These are phyloP conservation scores for Loriculus beryllinus DNA, from an alignment of 2,797 vertebrate genomes.

Conservation along the genomic window DNA sequence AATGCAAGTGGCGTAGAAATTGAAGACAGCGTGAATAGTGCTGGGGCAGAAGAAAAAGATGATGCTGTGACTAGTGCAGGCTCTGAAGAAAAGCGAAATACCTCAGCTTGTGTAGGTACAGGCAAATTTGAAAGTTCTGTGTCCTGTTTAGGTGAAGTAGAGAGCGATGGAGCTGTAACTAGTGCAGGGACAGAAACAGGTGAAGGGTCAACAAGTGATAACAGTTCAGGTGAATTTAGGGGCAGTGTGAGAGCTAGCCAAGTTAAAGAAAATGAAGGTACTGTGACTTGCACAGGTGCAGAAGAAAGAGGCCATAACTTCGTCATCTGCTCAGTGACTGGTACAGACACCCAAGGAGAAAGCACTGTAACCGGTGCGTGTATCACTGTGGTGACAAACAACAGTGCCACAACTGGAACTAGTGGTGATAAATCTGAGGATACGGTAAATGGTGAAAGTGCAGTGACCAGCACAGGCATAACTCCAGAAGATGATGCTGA, in stretches of 20 bases:
- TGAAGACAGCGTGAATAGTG: slow-evolving; percentile 45
- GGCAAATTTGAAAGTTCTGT: slow-evolving; percentile 49
- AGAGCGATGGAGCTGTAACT: slow-evolving; percentile 77
- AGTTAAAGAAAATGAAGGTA: slow-evolving; percentile 66
- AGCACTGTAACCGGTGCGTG: slow-evolving; percentile 42
- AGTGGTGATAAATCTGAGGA: slow-evolving; percentile 61
- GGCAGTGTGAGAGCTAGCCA: slow-evolving; percentile 3
- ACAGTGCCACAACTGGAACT: neutral
- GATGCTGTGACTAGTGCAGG: slow-evolving; percentile 82
- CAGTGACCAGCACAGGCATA: slow-evolving; percentile 81
- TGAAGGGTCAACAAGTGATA: slow-evolving; percentile 44
- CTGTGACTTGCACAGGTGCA: slow-evolving; percentile 77
- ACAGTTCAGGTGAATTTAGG: slow-evolving; percentile 53
- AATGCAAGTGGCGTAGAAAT: neutral
- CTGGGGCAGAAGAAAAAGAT: slow-evolving; percentile 76
- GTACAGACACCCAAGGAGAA: slow-evolving; percentile 61
- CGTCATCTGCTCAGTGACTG: slow-evolving; percentile 56
- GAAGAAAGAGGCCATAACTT: slow-evolving; percentile 64
- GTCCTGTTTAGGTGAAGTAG: slow-evolving; percentile 66
- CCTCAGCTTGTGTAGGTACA: slow-evolving; percentile 15
- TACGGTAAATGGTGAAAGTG: slow-evolving; percentile 70
- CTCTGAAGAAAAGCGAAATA: slow-evolving; percentile 72
- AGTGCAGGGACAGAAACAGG: slow-evolving; percentile 76
- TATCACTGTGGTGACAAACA: neutral
- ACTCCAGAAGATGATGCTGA: slow-evolving; percentile 76